phyloP scores from a whole-genome alignment of 2,888 invertebrate species.

The Epirrita christyi region DNA sequence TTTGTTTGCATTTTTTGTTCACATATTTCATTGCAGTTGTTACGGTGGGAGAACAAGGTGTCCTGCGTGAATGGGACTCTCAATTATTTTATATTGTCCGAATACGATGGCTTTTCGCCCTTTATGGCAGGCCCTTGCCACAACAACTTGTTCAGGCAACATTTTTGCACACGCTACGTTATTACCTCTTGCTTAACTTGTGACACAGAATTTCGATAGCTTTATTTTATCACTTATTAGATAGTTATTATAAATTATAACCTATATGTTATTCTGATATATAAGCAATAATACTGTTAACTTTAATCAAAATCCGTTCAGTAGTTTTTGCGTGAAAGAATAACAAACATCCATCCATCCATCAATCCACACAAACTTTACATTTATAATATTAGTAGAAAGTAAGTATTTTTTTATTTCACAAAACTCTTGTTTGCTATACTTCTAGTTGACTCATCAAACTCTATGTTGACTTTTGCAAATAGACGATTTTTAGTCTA shows the following conservation, averaged over 20 bases:
- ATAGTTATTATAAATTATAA: too few relatives aligned
- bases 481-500: not conserved
- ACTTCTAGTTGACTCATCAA: conserved; percentile 11
- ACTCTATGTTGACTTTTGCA: conserved; percentile 23
- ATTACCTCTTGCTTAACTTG: conserved; percentile 1
- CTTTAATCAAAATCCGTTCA: too few relatives aligned
- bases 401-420: not conserved
- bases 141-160: conserved; percentile 35
- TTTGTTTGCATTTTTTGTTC: conserved; percentile 75
- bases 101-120: conserved; percentile 43
- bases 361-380: too few relatives aligned
- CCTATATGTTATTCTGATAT: too few relatives aligned
- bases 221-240: too few relatives aligned
- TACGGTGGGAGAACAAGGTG: conserved; percentile 62
- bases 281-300: too few relatives aligned
- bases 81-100: conserved; percentile 66
- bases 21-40: conserved; percentile 70
- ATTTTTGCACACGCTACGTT: conserved; percentile 34
- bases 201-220: not conserved
- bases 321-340: too few relatives aligned
- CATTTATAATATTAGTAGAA: too few relatives aligned
- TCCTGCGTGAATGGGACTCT: conserved; percentile 62
- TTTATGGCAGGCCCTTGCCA: conserved; percentile 16
- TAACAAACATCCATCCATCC: too few relatives aligned
- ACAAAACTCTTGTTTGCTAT: not conserved